Conservation (phyloP, 2,888 invertebrate species). For the Dioctria linearis region DNA sequence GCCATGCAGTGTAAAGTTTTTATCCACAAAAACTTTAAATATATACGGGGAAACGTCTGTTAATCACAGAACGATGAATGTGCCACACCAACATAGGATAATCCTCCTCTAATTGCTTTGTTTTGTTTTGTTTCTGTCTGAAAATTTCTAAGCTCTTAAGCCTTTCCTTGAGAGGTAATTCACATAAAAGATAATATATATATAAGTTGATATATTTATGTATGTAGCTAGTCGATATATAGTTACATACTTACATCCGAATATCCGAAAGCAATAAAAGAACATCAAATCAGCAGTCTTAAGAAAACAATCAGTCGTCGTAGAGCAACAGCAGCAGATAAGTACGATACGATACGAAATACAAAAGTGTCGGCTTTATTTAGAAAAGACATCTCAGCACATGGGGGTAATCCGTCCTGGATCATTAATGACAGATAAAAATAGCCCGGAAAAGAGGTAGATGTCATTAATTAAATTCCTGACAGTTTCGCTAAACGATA, state of each 20-base stretch:
- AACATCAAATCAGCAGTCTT: constrained; percentile 44
- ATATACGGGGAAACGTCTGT: background rate
- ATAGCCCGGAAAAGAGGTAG: constrained; percentile 41
- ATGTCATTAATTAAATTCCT: constrained; percentile 45
- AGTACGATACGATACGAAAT: background rate
- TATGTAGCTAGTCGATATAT: background rate
- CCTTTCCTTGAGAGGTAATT: constrained; percentile 21
- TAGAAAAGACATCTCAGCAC: constrained; percentile 12
- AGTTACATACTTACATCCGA: background rate
- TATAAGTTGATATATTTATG: too few relatives aligned
- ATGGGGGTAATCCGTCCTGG: constrained; percentile 26
- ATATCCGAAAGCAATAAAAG: constrained; percentile 34
- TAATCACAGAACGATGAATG: constrained; percentile 33
- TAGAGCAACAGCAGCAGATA: background rate
- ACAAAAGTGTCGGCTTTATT: background rate
- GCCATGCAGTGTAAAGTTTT: too few relatives aligned
- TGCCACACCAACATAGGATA: background rate
- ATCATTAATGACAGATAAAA: constrained; percentile 39
- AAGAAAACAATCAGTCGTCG: constrained; percentile 38
- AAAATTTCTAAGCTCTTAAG: constrained; percentile 40
- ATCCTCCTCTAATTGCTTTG: constrained; percentile 46
- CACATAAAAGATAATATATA: constrained; percentile 35
- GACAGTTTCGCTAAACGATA: constrained; percentile 47
- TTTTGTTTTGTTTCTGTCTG: constrained; percentile 18
- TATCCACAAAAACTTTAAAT: too few relatives aligned